Conservation (phyloP, 1,140 invertebrate genomes). For the Catajapyx aquilonaris region DNA sequence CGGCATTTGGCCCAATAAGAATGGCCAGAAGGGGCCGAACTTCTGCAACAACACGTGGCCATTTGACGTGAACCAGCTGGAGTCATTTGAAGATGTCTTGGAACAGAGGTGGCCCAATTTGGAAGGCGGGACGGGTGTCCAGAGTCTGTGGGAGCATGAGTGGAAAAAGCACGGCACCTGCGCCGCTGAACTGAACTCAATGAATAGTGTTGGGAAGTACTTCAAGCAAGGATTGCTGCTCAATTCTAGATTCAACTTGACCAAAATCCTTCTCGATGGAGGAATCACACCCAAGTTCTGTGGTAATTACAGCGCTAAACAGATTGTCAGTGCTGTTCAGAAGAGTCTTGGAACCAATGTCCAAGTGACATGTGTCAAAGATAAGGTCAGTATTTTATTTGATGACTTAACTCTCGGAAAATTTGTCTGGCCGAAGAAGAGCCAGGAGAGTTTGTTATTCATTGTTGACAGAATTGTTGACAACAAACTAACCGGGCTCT, state of each 20-base stretch:
- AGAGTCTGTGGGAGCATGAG: constrained; percentile 57
- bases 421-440: too few relatives aligned
- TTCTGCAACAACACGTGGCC: constrained; percentile 42
- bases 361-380: constrained; percentile 33
- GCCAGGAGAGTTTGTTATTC: too few relatives aligned
- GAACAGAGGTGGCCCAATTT: constrained; percentile 50
- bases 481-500: too few relatives aligned
- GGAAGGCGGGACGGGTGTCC: constrained; percentile 29
- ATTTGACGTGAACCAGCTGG: constrained; percentile 34
- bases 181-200: constrained; percentile 30
- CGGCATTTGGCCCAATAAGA: constrained; percentile 52
- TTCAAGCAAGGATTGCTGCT: constrained; percentile 42
- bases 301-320: constrained; percentile 27
- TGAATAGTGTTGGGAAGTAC: constrained; percentile 48
- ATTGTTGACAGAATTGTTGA: too few relatives aligned
- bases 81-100: constrained; percentile 33
- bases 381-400: constrained; percentile 22
- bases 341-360: constrained; percentile 31
- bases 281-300: constrained; percentile 33
- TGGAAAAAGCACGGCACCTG: constrained; percentile 73
- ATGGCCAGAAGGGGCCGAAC: constrained; percentile 35
- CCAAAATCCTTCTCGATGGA: constrained; percentile 28
- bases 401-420: too few relatives aligned
- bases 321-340: constrained; percentile 33
- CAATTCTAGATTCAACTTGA: constrained; percentile 37